These are phyloP conservation scores for Diadophis punctatus DNA, from an alignment of 2,113 vertebrate species.

Conservation along the genomic window DNA sequence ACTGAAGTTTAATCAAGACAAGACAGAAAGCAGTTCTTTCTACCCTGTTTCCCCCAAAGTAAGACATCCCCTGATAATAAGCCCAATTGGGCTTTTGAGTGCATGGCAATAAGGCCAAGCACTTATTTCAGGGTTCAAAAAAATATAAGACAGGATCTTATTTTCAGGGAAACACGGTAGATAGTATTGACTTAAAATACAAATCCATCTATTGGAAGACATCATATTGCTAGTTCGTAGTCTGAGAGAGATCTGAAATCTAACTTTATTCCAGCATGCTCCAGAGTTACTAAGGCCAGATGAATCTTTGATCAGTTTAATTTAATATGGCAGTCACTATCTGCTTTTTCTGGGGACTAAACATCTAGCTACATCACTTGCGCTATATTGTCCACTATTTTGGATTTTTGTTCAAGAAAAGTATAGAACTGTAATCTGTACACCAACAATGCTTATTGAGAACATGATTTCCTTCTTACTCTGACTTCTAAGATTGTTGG, in stretches of 20 bases:
- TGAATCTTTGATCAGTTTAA: background rate
- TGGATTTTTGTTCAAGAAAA: background rate
- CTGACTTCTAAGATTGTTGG: background rate
- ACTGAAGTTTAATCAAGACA: background rate
- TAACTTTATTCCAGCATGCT: background rate
- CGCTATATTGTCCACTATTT: background rate
- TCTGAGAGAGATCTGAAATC: background rate
- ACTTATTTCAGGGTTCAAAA: no score
- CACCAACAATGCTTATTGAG: background rate
- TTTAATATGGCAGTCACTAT: background rate
- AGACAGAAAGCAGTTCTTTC: background rate
- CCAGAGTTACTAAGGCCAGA: background rate
- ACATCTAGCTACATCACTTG: background rate
- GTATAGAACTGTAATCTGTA: background rate
- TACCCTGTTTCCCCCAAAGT: no score
- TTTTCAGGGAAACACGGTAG: no score
- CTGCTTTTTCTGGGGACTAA: background rate
- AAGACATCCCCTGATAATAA: no score
- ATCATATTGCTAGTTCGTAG: background rate
- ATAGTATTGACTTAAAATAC: background rate
- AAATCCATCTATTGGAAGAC: background rate
- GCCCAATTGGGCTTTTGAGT: no score
- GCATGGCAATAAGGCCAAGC: no score
- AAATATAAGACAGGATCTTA: no score
- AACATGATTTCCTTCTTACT: background rate